phyloP scores from a whole-genome alignment of 2,113 vertebrate species.

The Leptosomus discolor region DNA sequence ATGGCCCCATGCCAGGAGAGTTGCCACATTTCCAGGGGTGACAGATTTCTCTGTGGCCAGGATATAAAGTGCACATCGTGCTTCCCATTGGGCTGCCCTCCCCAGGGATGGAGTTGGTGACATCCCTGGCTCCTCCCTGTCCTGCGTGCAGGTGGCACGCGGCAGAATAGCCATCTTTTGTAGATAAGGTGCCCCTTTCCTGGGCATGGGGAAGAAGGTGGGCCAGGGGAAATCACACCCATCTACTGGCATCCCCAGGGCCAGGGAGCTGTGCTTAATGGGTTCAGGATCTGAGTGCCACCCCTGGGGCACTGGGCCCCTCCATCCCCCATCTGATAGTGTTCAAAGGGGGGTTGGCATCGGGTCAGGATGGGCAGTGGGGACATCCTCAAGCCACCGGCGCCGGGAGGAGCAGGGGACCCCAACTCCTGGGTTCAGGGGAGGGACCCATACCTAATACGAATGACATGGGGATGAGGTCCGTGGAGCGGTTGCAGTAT shows the following conservation, averaged over 20 bases:
- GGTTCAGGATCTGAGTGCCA: background rate
- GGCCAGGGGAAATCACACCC: background rate
- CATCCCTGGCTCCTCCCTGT: background rate
- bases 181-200: background rate
- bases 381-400: background rate
- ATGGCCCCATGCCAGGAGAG: accelerated
- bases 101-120: background rate
- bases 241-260: background rate
- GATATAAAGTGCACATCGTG: background rate
- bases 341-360: background rate
- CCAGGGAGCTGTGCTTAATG: accelerated
- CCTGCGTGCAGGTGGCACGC: accelerated
- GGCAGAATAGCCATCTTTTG: background rate
- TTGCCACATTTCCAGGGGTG: background rate
- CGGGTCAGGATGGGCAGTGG: background rate
- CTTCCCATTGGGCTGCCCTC: background rate
- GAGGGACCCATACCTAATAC: slow-evolving; percentile 76
- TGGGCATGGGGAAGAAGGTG: background rate
- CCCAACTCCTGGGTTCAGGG: background rate
- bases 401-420: accelerated
- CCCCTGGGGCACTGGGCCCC: background rate
- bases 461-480: slow-evolving; percentile 86
- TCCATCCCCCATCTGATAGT: accelerated
- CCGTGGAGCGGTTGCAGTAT: slow-evolving; percentile 84
- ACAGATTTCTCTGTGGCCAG: background rate